Percentiles rank a stretch among this genome's conserved stretches.
Conservation (phyloP, 2,888 invertebrate species). For the Lordiphosa fenestrarum region DNA sequence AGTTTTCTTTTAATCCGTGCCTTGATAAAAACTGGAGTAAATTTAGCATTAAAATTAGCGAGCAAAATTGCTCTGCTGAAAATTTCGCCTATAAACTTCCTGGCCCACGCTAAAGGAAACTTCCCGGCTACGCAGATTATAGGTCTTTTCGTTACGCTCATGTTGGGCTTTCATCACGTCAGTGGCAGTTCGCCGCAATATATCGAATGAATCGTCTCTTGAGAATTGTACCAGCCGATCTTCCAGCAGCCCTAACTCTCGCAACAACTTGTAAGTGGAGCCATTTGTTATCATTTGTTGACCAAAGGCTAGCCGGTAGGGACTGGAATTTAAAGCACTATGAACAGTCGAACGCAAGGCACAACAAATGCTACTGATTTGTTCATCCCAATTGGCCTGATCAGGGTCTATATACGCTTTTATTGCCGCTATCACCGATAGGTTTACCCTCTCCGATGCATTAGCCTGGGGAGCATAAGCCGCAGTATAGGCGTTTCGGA, state of each 20-base stretch:
- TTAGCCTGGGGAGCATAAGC: constrained; percentile 28
- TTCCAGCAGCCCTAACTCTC: not conserved
- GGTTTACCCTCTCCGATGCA: constrained; percentile 26
- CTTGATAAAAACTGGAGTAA: not conserved
- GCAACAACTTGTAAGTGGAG: too few species aligned
- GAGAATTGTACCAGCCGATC: not conserved
- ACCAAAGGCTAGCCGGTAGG: constrained; percentile 17
- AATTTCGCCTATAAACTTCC: too few species aligned
- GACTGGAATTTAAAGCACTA: constrained; percentile 18
- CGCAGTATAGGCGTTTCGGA: constrained; percentile 17
- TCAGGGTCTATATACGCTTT: constrained; percentile 20
- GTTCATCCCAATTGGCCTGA: constrained; percentile 28
- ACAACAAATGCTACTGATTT: constrained; percentile 18
- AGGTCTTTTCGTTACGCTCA: not conserved
- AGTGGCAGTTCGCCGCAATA: not conserved
- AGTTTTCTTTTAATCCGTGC: not conserved
- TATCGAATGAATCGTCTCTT: not conserved
- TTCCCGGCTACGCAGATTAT: constrained; percentile 2
- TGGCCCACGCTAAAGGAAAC: constrained; percentile 7
- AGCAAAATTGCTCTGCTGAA: constrained; percentile 7
- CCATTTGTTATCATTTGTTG: constrained; percentile 16
- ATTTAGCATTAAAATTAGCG: not conserved
- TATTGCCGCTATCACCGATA: constrained; percentile 28
- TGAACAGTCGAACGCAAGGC: constrained; percentile 16
- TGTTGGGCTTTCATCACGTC: too few species aligned